Base-by-base conservation (phyloP, 2,888 invertebrate genomes). In the Epirrhoe alternata region DNA sequence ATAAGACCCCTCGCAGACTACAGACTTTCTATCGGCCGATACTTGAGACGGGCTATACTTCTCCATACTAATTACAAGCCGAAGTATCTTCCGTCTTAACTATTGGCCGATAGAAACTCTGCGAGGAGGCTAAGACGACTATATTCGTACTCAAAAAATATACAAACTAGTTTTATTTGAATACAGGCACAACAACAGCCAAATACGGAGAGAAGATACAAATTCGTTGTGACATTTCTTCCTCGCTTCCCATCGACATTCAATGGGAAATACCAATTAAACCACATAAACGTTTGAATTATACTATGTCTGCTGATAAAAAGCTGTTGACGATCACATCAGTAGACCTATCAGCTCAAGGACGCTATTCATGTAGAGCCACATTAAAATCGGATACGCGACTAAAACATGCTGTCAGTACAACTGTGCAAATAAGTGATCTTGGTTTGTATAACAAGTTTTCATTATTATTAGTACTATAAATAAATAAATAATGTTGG, bases 271-370 rank as follows among this genome's bases (percentile, higher is more conserved):
- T 55, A 10, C 62, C 62, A 5, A 35, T 58, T 5, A 62, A 55
- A 6, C 59, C 62, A n/a, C n/a, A n/a, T n/a, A n/a, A n/a, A n/a
- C n/a, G n/a, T n/a, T 50, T 58, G 14, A 54, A 62, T 0, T 62
- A 54, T 12, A 59, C 45, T 16, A 10, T 66, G 5, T 62, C 59
- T 3, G 50, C 31, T 51, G 62, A 62, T 55, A 58, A 53, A 5
- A 66, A 45, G n/a, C 51, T 42, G n/a, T 8, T 68, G 17, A 68
- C 59, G 8, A 68, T 70, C 17, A 68, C 51, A 50, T 30, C 59
- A n/a, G 50, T 51, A 5, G 50, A 14, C 5, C 10, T 65, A 12
- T 30, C 60, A 31, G 47, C 56, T 12, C 56, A 59, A 33, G 68
- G 68, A 31, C 10, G n/a, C 5, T 68, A 68, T 33, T 38, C 42